These are phyloP conservation scores for Caenorhabditis panamensis DNA, from an alignment of 2,888 invertebrate genomes.

Conservation along the genomic window DNA sequence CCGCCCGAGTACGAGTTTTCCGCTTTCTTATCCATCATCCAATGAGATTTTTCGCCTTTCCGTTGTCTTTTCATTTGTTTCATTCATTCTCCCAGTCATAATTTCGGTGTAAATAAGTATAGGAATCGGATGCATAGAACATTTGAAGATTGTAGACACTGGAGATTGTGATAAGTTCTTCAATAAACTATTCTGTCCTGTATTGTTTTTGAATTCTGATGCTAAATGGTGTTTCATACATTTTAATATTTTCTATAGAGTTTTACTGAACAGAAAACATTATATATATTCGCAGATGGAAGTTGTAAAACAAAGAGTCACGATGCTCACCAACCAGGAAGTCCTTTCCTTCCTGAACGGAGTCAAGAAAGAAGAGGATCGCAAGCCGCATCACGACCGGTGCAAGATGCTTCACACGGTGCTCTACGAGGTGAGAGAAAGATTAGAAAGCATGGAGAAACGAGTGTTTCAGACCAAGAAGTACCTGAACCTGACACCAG, in stretches of 20 bases:
- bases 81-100: conserved; percentile 39
- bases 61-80: conserved; percentile 23
- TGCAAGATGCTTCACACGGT: conserved; percentile 63
- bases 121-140: conserved; percentile 4
- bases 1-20: conserved; percentile 40
- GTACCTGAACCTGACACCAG: conserved; percentile 62
- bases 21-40: conserved; percentile 19
- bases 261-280: too few species aligned
- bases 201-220: too few species aligned
- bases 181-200: conserved; percentile 13
- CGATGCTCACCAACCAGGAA: conserved; percentile 68
- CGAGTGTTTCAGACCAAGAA: conserved; percentile 59
- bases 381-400: conserved; percentile 30
- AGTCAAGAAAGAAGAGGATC: conserved; percentile 54
- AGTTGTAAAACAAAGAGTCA: conserved; percentile 62
- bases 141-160: neutral
- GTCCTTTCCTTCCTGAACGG: conserved; percentile 56
- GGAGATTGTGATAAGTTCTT: neutral
- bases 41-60: conserved; percentile 30
- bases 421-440: conserved; percentile 59
- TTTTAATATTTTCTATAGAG: conserved; percentile 11
- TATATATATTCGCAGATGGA: too few species aligned
- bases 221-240: neutral
- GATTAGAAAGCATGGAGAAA: neutral
- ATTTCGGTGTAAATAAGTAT: conserved; percentile 40